Evolutionary conservation across 1,140 invertebrate genomes (phyloP).

Genomic region (Halictus rubicundus): DNA sequence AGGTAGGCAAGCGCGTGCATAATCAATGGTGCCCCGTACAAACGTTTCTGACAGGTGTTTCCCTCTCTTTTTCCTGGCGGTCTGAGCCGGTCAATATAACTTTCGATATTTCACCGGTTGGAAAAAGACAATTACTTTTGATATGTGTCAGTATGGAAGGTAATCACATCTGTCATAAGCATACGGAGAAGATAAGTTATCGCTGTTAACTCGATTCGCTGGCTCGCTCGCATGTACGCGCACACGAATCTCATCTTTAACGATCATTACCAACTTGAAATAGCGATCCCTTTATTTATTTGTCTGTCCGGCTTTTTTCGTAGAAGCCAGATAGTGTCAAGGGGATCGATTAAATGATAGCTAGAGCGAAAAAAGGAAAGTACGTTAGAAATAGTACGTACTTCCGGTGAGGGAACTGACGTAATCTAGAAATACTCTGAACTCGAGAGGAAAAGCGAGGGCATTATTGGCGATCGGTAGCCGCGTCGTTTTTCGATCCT

Average conservation of each 20-base stretch:
- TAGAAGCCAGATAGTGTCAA: too few species aligned
- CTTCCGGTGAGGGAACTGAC: too few species aligned
- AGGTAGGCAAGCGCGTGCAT: neutral
- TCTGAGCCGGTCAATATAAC: slow-evolving; percentile 28
- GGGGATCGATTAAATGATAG: too few species aligned
- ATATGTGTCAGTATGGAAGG: slow-evolving; percentile 32
- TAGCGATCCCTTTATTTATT: neutral
- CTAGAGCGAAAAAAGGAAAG: too few species aligned
- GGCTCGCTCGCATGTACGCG: neutral
- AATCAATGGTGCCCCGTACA: neutral
- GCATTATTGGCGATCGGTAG: too few species aligned
- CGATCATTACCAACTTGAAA: slow-evolving; percentile 10
- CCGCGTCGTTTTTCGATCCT: too few species aligned
- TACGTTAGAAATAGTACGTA: too few species aligned
- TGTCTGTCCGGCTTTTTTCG: neutral
- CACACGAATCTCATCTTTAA: slow-evolving; percentile 27
- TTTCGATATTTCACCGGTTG: slow-evolving; percentile 37
- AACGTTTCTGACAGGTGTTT: neutral
- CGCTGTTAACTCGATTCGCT: slow-evolving; percentile 35
- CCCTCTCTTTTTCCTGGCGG: neutral
- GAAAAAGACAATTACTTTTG: slow-evolving; percentile 47
- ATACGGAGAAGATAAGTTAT: slow-evolving; percentile 52
- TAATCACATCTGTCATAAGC: slow-evolving; percentile 52
- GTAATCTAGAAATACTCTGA: too few species aligned
- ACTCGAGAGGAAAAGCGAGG: too few species aligned